Evolutionary conservation across 2,888 invertebrate genomes (phyloP), one percentile per base, ranked within the genome.

Genomic region (Trichogramma evanescens): DNA sequence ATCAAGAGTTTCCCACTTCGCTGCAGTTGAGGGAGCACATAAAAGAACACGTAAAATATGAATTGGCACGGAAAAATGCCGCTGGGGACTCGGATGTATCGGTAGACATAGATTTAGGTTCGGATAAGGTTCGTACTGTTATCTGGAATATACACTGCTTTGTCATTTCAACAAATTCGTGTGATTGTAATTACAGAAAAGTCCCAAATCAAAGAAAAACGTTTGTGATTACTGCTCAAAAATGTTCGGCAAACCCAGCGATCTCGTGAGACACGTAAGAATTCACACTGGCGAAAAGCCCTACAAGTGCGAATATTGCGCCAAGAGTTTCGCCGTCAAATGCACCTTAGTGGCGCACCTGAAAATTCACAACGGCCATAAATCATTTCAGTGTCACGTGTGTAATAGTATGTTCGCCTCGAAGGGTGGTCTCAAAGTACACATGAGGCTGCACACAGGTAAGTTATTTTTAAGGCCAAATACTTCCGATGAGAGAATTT

Each of bases 281-380:
- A 85, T 84, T 4, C 88, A 88, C 71, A 87, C 87, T 0, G 85
- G 86, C 2, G 88, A 88, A 72, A 82, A 83, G 65, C 89, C 89
- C 0, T 89, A 82, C 74, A 80, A 76, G 50, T 84, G 84, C 64
- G 74, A 80, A 46, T 76, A 75, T 65, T 84, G 84, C 66, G 77
- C 74, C 9, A 83, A 82, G 69, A 79, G 78, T 46, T 88, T 88
- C 69, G 82, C 86, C 2, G 82, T 87, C 4, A 87, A 86, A 71
- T 86, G 86, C 4, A 87, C 87, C 0, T 75, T 86, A 44, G 82
- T 83, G 67, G 81, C 83, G 6, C 88, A 88, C 69, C 74, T 81
- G 64, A 80, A 82, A 67, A 84, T 83, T 5, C 88, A 88, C 68
- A 79, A 79, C 1, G 78, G 79, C 1, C 78, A 78, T 51, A 85